Percentiles rank a stretch among this genome's conserved stretches.
phyloP scores from a whole-genome alignment of 2,113 vertebrate genomes.

The Carassius auratus region DNA sequence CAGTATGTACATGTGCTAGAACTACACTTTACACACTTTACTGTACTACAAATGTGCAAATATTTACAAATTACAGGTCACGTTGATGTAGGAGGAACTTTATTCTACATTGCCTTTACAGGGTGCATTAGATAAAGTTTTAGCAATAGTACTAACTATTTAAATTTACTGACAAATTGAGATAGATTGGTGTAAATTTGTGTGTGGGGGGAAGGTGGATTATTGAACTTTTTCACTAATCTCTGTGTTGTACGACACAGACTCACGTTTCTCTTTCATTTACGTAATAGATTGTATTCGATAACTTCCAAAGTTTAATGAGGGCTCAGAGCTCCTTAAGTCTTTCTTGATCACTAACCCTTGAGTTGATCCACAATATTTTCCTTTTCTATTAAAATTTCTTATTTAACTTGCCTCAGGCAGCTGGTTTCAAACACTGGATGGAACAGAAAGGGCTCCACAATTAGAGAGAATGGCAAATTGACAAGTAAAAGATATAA shows the following conservation, averaged over 20 bases:
- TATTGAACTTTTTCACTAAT: not conserved
- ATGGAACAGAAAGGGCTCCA: not conserved
- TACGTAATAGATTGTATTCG: not conserved
- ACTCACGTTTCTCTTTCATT: not conserved
- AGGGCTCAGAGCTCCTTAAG: not conserved
- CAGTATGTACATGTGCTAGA: not conserved
- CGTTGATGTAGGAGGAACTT: not conserved
- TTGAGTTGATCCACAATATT: not conserved
- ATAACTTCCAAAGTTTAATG: not conserved
- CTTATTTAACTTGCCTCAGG: slow-evolving; percentile 23
- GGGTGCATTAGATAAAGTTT: not conserved
- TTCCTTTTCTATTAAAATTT: slow-evolving; percentile 19
- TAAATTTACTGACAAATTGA: not conserved
- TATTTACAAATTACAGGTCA: not conserved
- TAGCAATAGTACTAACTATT: not conserved
- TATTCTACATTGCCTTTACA: not conserved
- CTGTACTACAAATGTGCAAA: not conserved
- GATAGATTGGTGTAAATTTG: not conserved
- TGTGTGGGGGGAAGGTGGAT: not conserved
- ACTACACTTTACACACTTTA: not conserved
- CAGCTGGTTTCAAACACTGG: slow-evolving; percentile 38
- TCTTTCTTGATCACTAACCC: slow-evolving; percentile 6
- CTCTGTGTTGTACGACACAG: not conserved
- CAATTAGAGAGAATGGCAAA: slow-evolving; percentile 45
- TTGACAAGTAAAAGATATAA: slow-evolving; percentile 17